Base-by-base conservation (phyloP, 1,140 invertebrate species). In the Drosophila pandora region DNA sequence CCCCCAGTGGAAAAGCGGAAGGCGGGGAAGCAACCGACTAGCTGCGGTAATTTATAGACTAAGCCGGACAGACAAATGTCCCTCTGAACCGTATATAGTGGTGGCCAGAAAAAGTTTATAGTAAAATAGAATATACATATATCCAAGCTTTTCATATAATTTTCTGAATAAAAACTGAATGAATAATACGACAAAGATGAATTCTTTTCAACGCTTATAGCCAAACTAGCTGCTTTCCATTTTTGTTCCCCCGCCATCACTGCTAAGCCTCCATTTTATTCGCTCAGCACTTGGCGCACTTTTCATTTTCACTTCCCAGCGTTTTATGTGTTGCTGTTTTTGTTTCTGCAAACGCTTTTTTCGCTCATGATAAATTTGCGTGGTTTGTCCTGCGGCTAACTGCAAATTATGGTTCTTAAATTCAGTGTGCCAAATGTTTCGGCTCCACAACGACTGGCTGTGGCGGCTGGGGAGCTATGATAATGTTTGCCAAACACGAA, bases 351-450 rank as follows among this genome's bases (percentile, higher is more conserved):
- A 12, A 55, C 56, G 53, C 25, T 71, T 55, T 83, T 53, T 82
- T 84, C 79, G 43, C 78, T 85, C 81, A 82, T 85, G 78, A 85
- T 85, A 85, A 85, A 87, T 85, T 87, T 78, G 83, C 81, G 74
- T 87, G 78, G 77, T 68, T 85, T 85, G 71, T 87, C 81, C 81
- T 87, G 81, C 78, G 82, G 81, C 81, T 67, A 78, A 60, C 59
- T 45, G 64, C 78, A 87, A 85, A 85, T 85, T 85, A 85, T 85
- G 82, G 81, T 85, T 85, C 81, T 85, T 85, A 87, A 82, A 83
- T 82, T 83, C 79, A 69, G 67, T 69, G 67, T 55, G 67, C 63
- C 63, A 69, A 69, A 69, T 69, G 64, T 56, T 69, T 68, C n/a
- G 52, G 39, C 60, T 28, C 52, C 49, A 49, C 39, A 41, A 43